A percentile compares a stretch with the other conserved stretches of the same genome.
phyloP scores from a whole-genome alignment of 2,113 vertebrate species.

The human (Homo sapiens) region DNA sequence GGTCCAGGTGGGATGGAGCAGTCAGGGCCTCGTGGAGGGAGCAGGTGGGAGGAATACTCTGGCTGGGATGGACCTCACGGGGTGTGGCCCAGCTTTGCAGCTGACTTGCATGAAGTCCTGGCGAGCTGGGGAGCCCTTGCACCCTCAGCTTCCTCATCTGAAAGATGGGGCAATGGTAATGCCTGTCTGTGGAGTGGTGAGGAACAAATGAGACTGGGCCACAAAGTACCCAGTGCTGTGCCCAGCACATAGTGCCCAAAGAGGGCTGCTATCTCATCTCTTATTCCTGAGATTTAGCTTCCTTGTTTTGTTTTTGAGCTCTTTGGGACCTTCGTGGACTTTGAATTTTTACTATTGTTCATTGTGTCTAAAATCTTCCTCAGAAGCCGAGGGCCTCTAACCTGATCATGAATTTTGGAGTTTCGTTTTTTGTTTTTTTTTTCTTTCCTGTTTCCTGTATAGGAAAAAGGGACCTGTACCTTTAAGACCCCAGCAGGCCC shows the following conservation, averaged over 20 bases:
- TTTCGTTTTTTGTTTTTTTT: background rate
- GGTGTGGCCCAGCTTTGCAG: too few species aligned
- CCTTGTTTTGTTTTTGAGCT: background rate
- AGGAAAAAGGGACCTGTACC: conserved; percentile 62
- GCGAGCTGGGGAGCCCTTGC: background rate
- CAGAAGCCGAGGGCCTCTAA: background rate
- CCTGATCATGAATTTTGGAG: background rate
- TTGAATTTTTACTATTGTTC: background rate
- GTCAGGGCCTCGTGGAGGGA: background rate
- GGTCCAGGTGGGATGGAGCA: background rate
- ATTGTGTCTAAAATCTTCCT: background rate
- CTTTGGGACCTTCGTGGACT: background rate
- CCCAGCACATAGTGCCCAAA: background rate
- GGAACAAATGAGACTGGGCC: background rate
- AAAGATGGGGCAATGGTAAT: background rate
- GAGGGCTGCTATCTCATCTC: background rate
- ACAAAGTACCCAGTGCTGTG: accelerated
- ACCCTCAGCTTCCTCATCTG: background rate
- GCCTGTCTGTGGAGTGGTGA: background rate
- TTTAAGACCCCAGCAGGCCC: conserved; percentile 60
- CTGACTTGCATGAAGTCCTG: background rate
- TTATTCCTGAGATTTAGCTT: background rate
- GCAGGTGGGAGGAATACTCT: background rate
- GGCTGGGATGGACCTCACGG: background rate
- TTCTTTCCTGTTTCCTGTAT: conserved; percentile 23